Percentiles rank a stretch among this genome's conserved stretches.
Evolutionary conservation across 1,140 invertebrate genomes (phyloP).

Genomic region (Hyles vespertilio): DNA sequence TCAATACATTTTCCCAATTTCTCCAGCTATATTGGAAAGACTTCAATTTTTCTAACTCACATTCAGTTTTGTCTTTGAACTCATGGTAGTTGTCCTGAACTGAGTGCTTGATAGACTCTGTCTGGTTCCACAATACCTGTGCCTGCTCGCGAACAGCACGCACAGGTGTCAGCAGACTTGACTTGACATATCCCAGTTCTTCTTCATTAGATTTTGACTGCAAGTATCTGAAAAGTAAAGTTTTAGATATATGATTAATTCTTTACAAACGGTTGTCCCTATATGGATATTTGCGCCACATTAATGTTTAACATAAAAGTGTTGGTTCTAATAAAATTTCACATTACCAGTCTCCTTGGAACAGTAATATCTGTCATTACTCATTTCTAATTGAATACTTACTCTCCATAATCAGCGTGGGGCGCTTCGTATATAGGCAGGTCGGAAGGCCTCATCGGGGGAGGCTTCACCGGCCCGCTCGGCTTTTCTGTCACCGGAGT

Average conservation of each 20-base stretch:
- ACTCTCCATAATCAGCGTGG: conserved; percentile 64
- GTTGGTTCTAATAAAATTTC: too few species aligned
- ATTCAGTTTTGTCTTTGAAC: conserved; percentile 57
- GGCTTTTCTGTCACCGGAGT: conserved; percentile 44
- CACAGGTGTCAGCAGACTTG: conserved; percentile 52
- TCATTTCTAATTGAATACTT: conserved; percentile 20
- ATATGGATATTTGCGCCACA: too few species aligned
- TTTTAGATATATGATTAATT: neutral
- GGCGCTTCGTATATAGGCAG: conserved; percentile 75
- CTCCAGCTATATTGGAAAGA: too few species aligned
- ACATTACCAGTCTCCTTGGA: too few species aligned
- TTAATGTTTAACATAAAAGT: too few species aligned
- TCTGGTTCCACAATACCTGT: conserved; percentile 49
- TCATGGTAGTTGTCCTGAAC: conserved; percentile 55
- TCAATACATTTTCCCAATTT: too few species aligned
- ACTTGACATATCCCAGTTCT: conserved; percentile 49
- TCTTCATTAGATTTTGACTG: conserved; percentile 39
- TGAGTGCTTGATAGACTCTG: conserved; percentile 43
- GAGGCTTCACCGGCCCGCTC: conserved; percentile 37
- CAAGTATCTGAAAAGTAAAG: conserved; percentile 39
- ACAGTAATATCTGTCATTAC: too few species aligned
- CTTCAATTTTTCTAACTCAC: conserved; percentile 34
- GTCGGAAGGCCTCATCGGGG: conserved; percentile 72
- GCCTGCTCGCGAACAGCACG: conserved; percentile 49
- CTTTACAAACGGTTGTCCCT: too few species aligned